These are phyloP conservation scores for Brachionus manjavacas DNA, from an alignment of 1,140 invertebrate genomes.

Conservation along the genomic window DNA sequence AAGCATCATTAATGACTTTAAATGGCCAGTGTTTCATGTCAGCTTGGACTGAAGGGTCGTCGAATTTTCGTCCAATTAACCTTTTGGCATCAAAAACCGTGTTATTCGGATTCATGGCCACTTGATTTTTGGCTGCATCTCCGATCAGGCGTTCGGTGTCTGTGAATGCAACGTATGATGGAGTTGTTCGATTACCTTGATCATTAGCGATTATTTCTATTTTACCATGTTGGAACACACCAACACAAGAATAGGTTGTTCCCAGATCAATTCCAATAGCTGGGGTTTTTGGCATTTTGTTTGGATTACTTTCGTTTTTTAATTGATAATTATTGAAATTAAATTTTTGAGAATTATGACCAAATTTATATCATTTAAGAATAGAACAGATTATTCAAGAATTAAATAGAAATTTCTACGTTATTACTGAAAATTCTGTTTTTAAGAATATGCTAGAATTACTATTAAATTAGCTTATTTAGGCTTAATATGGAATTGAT, in stretches of 20 bases:
- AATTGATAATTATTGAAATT: neutral
- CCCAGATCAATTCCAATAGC: constrained; percentile 53
- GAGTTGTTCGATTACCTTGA: constrained; percentile 82
- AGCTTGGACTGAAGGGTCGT: constrained; percentile 67
- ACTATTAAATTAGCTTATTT: neutral
- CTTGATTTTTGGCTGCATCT: constrained; percentile 66
- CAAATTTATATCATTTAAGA: neutral
- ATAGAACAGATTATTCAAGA: neutral
- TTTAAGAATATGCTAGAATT: neutral
- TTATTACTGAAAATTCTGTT: neutral
- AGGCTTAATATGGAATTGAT: neutral
- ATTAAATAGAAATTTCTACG: neutral
- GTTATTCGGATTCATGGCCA: constrained; percentile 82
- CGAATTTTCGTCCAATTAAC: constrained; percentile 69
- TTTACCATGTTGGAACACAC: constrained; percentile 67
- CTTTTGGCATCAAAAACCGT: constrained; percentile 86
- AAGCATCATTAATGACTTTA: constrained; percentile 75
- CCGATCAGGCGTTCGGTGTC: constrained; percentile 80
- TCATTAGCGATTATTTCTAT: constrained; percentile 88
- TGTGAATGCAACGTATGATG: constrained; percentile 83
- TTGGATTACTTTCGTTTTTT: neutral
- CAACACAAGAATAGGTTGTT: constrained; percentile 53
- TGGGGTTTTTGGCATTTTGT: constrained; percentile 45
- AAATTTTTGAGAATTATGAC: neutral
- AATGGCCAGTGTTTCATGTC: constrained; percentile 66